phyloP scores from a whole-genome alignment of 53 echinoderm and acorn worm genomes.

The Astropecten irregularis region DNA sequence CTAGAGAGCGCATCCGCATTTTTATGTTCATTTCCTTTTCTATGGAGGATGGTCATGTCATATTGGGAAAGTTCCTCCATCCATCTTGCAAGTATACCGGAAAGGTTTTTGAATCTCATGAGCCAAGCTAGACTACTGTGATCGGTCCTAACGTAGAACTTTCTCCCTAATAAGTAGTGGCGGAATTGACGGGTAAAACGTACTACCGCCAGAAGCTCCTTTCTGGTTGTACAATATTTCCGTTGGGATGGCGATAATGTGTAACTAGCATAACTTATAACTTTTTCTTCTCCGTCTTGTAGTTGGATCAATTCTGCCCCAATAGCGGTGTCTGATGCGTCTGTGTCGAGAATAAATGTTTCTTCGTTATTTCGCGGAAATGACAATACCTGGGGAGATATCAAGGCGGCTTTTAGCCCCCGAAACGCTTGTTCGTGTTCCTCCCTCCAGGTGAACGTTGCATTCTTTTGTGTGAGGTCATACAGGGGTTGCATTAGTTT shows the following conservation, averaged over 20 bases:
- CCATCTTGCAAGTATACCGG: too few relatives aligned
- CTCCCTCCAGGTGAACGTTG: neutral
- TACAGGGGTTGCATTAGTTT: slow-evolving; percentile 10
- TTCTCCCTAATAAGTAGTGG: slow-evolving; percentile 38
- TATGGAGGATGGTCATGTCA: too few relatives aligned
- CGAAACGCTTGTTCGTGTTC: slow-evolving; percentile 38
- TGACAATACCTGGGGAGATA: neutral
- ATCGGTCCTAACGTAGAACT: slow-evolving; percentile 45
- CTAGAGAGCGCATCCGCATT: too few relatives aligned
- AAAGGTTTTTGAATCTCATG: slow-evolving; percentile 27
- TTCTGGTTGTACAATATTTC: slow-evolving; percentile 38
- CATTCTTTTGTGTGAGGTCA: neutral
- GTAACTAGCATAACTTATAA: slow-evolving; percentile 28
- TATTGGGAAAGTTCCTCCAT: slow-evolving; percentile 9
- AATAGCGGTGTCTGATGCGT: slow-evolving; percentile 36
- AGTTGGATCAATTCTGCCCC: slow-evolving; percentile 9
- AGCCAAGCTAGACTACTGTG: slow-evolving; percentile 52
- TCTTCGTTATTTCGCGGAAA: neutral
- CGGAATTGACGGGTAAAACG: slow-evolving; percentile 12
- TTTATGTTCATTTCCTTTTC: too few relatives aligned
- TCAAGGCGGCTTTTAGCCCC: neutral
- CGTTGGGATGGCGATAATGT: slow-evolving; percentile 18
- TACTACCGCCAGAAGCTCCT: slow-evolving; percentile 53
- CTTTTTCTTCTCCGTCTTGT: slow-evolving; percentile 19
- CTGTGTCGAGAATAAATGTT: neutral